Conservation (phyloP, 1,140 invertebrate genomes). For the Diplogasteroides magnus region DNA sequence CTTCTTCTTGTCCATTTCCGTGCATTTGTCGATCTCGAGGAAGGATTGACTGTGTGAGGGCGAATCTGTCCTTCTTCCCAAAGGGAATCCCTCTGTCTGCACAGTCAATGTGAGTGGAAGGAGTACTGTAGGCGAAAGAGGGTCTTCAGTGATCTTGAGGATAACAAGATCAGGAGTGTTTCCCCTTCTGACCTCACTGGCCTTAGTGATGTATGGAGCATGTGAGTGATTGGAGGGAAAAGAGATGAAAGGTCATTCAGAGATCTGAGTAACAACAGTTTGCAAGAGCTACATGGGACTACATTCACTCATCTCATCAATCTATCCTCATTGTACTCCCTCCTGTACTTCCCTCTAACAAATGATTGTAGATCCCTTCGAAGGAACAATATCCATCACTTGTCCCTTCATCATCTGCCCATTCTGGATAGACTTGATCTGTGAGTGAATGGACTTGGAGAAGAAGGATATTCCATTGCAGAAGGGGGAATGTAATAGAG, state of each 20-base stretch:
- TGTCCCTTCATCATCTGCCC: not conserved
- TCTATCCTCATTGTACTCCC: not conserved
- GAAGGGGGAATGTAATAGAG: not conserved
- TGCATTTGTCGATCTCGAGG: not conserved
- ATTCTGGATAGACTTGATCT: not conserved
- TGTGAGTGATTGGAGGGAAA: not conserved
- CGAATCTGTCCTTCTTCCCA: not conserved
- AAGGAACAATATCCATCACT: not conserved
- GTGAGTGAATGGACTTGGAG: not conserved
- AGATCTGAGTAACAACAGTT: not conserved
- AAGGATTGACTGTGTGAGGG: not conserved
- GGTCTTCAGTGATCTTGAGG: not conserved
- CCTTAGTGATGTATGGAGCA: too few relatives aligned
- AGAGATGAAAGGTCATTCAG: not conserved
- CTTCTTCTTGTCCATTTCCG: not conserved
- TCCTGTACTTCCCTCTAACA: not conserved
- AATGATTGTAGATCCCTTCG: not conserved
- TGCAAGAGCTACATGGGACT: not conserved
- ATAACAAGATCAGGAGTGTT: not conserved
- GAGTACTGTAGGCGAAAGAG: not conserved
- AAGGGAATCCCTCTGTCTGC: not conserved
- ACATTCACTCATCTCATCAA: not conserved
- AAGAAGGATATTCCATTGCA: not conserved
- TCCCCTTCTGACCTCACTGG: too few relatives aligned
- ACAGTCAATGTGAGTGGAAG: not conserved